Conservation (phyloP, 2,113 vertebrate species). For the Carassius auratus region DNA sequence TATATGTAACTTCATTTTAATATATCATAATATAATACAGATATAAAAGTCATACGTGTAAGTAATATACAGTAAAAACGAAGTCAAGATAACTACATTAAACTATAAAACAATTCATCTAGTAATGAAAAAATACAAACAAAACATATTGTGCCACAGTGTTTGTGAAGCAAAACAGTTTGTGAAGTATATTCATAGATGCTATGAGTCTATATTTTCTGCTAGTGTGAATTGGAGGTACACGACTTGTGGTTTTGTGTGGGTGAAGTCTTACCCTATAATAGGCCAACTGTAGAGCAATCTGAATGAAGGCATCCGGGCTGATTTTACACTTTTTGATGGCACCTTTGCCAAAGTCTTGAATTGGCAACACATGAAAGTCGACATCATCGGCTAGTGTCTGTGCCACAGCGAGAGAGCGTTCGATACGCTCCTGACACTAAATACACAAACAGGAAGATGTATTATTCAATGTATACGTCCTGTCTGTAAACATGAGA, state of each 20-base stretch:
- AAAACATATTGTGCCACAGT: not conserved
- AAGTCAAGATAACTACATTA: no score
- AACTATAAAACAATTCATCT: no score
- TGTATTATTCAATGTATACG: not conserved
- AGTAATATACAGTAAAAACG: no score
- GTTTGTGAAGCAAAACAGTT: not conserved
- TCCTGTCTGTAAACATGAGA: not conserved
- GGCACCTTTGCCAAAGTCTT: constrained; percentile 86
- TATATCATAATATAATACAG: no score
- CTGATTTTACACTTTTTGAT: constrained; percentile 90
- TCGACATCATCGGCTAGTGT: constrained; percentile 87
- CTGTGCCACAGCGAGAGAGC: constrained; percentile 81
- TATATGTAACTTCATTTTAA: no score
- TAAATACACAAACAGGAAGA: constrained; percentile 45
- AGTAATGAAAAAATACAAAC: not conserved
- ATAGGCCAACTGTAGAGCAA: constrained; percentile 91
- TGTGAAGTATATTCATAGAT: not conserved
- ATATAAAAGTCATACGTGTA: no score
- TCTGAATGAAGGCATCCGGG: constrained; percentile 91
- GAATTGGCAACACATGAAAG: constrained; percentile 83
- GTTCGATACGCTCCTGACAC: constrained; percentile 73
- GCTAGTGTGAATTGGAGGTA: not conserved
- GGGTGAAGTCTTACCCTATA: constrained; percentile 78
- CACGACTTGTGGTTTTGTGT: not conserved
- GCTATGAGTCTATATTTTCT: not conserved